A percentile compares a stretch with the other conserved stretches of the same genome.
Conservation (phyloP, 64 coral and sea anemone species). For the Cladopsammia gracilis region DNA sequence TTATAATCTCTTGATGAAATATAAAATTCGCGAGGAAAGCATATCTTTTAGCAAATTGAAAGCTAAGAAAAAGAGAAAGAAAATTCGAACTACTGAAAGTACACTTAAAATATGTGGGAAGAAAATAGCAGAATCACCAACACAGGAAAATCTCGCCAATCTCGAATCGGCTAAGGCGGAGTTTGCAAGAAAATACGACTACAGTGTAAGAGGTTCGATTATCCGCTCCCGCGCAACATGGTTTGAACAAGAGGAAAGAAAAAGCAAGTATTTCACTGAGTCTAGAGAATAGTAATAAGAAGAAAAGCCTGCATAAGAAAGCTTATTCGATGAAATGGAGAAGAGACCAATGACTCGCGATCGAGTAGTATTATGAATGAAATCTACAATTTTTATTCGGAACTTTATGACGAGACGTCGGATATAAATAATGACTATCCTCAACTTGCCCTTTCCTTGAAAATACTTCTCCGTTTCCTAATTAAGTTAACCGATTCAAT, state of each 20-base stretch:
- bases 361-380: no score
- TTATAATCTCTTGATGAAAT: no score
- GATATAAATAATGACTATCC: background rate
- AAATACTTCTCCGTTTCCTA: background rate
- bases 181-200: constrained; percentile 7
- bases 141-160: background rate
- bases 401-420: background rate
- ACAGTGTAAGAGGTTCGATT: constrained; percentile 19
- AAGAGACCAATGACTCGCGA: no score
- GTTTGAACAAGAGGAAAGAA: background rate
- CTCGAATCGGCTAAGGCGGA: constrained; percentile 8
- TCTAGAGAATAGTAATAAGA: no score
- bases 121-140: constrained; percentile 23
- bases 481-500: background rate
- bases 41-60: background rate
- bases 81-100: background rate
- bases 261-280: no score
- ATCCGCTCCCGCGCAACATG: constrained; percentile 19
- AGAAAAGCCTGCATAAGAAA: background rate
- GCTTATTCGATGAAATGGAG: no score
- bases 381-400: background rate
- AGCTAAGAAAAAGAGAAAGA: constrained; percentile 34
- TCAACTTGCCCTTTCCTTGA: background rate
- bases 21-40: background rate
- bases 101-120: background rate